These are phyloP conservation scores for Diprion similis DNA, from an alignment of 1,140 invertebrate genomes.

Conservation along the genomic window DNA sequence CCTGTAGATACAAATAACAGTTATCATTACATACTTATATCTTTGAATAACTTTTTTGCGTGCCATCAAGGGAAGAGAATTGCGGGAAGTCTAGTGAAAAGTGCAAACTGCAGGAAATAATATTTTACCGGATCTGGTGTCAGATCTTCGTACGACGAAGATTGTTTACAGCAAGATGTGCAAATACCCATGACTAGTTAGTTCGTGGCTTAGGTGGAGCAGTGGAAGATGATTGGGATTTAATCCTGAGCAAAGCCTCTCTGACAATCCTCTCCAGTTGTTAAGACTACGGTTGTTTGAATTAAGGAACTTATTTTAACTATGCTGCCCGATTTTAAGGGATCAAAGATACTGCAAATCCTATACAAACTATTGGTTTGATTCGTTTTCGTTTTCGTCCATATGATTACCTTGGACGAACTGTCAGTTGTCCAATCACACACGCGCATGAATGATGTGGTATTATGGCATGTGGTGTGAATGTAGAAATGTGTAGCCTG, in stretches of 20 bases:
- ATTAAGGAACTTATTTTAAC: not conserved
- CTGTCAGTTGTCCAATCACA: not conserved
- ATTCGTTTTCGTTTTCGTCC: too few species aligned
- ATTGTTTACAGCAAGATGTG: slow-evolving; percentile 37
- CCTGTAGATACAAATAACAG: slow-evolving; percentile 40
- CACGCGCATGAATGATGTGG: too few species aligned
- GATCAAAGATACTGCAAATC: not conserved
- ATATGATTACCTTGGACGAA: too few species aligned
- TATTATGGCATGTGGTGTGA: not conserved
- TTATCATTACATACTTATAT: too few species aligned
- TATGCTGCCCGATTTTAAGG: slow-evolving; percentile 3
- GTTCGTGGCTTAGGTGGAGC: not conserved
- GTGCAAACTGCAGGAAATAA: slow-evolving; percentile 20
- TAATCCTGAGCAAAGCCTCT: not conserved
- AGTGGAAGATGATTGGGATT: not conserved
- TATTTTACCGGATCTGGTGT: slow-evolving; percentile 44
- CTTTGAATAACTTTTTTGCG: too few species aligned
- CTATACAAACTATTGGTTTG: too few species aligned
- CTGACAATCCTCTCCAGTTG: slow-evolving; percentile 11
- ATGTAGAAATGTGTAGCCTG: too few species aligned
- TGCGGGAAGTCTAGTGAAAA: too few species aligned
- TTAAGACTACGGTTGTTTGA: not conserved
- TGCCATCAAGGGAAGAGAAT: too few species aligned
- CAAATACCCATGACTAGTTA: slow-evolving; percentile 40
- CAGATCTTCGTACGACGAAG: slow-evolving; percentile 42